These are phyloP conservation scores for Salarias fasciatus DNA, from an alignment of 2,797 vertebrate species.

Conservation along the genomic window DNA sequence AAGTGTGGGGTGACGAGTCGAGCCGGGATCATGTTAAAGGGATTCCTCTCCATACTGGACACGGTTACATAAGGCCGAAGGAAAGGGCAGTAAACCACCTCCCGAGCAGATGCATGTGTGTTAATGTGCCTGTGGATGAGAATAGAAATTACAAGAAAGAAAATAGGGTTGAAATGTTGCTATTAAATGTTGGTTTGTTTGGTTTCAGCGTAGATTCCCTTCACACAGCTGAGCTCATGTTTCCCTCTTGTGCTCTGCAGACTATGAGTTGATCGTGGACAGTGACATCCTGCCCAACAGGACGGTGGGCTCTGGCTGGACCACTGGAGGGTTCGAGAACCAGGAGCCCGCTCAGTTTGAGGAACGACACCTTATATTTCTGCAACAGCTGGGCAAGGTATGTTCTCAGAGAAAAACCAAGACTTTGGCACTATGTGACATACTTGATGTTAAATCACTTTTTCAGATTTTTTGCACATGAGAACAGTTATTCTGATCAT, in stretches of 20 bases:
- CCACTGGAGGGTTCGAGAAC: slow-evolving; percentile 87
- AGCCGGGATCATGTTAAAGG: too few relatives aligned
- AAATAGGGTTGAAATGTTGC: too few relatives aligned
- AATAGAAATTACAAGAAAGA: too few relatives aligned
- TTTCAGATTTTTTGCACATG: too few relatives aligned
- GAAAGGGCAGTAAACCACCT: too few relatives aligned
- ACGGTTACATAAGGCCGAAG: background rate
- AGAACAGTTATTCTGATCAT: too few relatives aligned
- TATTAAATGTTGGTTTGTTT: too few relatives aligned
- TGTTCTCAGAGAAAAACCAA: background rate
- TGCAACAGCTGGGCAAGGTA: slow-evolving; percentile 97
- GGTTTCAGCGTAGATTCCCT: too few relatives aligned
- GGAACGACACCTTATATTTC: slow-evolving; percentile 95
- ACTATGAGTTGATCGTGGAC: slow-evolving; percentile 94
- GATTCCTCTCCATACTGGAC: background rate
- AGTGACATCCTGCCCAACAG: slow-evolving; percentile 90
- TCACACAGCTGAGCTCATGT: too few relatives aligned
- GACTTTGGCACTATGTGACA: background rate
- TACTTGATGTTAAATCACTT: too few relatives aligned
- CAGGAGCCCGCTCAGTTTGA: slow-evolving; percentile 94
- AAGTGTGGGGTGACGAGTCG: background rate
- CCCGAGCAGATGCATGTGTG: too few relatives aligned
- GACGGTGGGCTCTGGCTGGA: slow-evolving; percentile 80
- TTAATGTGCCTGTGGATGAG: too few relatives aligned
- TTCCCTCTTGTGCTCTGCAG: slow-evolving; percentile 66